Base-by-base conservation (phyloP, 2,888 invertebrate species). In the Chalcis sispes region DNA sequence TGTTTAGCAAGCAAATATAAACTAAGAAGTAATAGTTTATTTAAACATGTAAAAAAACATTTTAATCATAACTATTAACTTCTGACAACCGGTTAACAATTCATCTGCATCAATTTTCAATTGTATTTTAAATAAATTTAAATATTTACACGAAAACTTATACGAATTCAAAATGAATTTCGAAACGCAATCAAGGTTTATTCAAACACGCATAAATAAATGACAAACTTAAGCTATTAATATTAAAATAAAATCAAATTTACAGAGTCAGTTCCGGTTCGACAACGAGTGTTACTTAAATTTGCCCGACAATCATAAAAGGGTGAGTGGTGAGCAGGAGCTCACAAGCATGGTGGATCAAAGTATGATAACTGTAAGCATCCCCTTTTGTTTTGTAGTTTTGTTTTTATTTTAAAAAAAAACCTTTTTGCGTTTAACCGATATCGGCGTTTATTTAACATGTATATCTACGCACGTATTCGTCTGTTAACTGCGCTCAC, bases 251-350 rank as follows among this genome's bases (percentile, higher is more conserved):
- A 36, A 54, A 27, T 29, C 2, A 13, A 58, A n/a, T 69, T 69
- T 66, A 5, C 94, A 99, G 98, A 98, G 98, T 92, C 98, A 99
- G 91, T 99, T 99, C 92, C 95, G 98, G 90, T 99, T 99, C 92
- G 99, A 99, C 93, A 98, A 98, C 92, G 99, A 99, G 93, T 98
- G 97, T 92, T 96, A 96, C 92, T 93, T 97, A 91, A 96, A 95
- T 91, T 93, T 98, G 89, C 97, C 97, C 90, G 98, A 98, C 92
- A 97, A 97, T 92, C 97, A 98, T 92, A 97, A 96, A 93, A 94
- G 97, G 96, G 98, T 98, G 95, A 96, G 95, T 95, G 90, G 90
- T 83, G 89, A 87, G 86, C 88, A 80, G 85, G 87, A 87, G 84
- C 84, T 86, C 84, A 79, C 86, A 82, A 89, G 89, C 89, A 89